Evolutionary conservation across 2,797 vertebrate species (phyloP), one percentile per base, ranked within the genome.

Genomic region (Moxostoma hubbsi): DNA sequence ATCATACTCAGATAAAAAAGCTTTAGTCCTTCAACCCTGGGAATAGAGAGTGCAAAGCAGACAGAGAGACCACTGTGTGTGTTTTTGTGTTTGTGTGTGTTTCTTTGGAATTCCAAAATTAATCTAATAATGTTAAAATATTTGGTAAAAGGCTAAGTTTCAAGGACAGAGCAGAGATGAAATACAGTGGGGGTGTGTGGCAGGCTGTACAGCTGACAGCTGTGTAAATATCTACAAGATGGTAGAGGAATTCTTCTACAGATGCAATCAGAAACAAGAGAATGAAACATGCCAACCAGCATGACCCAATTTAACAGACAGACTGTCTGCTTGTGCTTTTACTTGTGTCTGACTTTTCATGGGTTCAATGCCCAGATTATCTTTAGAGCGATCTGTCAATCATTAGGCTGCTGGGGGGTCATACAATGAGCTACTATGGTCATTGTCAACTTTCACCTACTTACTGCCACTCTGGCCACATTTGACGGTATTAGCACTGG

Each of bases 401-500:
- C 82, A 92, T 90, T 36, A 36, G 2, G 36, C 36, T 92, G 73
- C 11, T 24, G 61, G 9, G 9, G 36, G 61, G 43, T 66, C 72
- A 62, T 69, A 53, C 70, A 72, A 55, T 76, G 54, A 77, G 58
- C 51, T 9, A 58, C 76, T 65, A 51, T 70, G 64, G 9, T 69
- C 79, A n/a, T 45, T 24, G 49, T 59, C 43, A 90, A 89, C 88
- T 89, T 90, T 92, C 81, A 89, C 90, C 89, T 82, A 90, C 80
- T 87, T 90, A 73, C 54, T 81, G 57, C 61, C n/a, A 68, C 62
- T 11, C 66, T 18, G 12, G 55, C 43, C 43, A 13, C 49, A 55
- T 43, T 36, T 77, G 70, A 63, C 46, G 74, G 54, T 51, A 69
- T 47, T 54, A 53, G 66, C 6, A 72, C 47, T 54, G 50, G 50